Evolutionary conservation across 2,113 vertebrate species (phyloP), one percentile per base, ranked within the genome.

Genomic region (Silurus meridionalis): DNA sequence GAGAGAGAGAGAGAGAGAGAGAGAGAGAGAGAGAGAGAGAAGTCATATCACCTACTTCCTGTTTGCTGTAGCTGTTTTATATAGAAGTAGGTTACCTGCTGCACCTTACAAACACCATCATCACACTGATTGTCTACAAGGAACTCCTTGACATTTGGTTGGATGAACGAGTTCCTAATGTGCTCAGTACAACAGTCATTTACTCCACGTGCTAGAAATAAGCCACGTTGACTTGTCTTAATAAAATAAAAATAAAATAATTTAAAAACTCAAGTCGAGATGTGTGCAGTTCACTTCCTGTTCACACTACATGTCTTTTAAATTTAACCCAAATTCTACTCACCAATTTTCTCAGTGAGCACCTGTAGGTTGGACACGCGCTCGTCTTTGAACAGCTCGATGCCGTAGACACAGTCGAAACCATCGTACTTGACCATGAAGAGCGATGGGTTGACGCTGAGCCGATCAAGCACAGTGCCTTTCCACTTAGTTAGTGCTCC

Each of bases 341-440:
- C 89, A 96, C 95, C 94, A 0, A 95, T 93, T 95, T 96, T 96
- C 91, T 96, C 95, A 0, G 91, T 48, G 85, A 95, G 89, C 83
- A 95, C 92, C 84, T 95, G 94, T 78, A 96, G 92, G 87, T 94
- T 94, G 63, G 95, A 95, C 71, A 96, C 95, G 19, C 95, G 90
- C 64, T 87, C 93, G 63, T 96, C 95, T 89, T 95, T 95, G 92
- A 95, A 96, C 82, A 96, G 93, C 92, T 96, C 95, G 3, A 96
- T 96, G 91, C 95, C 95, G 0, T 96, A 96, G 87, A 96, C 93
- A 2, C 95, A 96, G 57, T 96, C 95, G 0, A 96, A 96, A 83
- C 95, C 95, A 19, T 96, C 95, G 55, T 96, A 96, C 89, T 96
- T 96, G 75, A 96, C 94, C 95, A 96, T 95, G 91, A 94, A 96